Conservation (phyloP, 2,888 invertebrate genomes). For the Clunio marinus region DNA sequence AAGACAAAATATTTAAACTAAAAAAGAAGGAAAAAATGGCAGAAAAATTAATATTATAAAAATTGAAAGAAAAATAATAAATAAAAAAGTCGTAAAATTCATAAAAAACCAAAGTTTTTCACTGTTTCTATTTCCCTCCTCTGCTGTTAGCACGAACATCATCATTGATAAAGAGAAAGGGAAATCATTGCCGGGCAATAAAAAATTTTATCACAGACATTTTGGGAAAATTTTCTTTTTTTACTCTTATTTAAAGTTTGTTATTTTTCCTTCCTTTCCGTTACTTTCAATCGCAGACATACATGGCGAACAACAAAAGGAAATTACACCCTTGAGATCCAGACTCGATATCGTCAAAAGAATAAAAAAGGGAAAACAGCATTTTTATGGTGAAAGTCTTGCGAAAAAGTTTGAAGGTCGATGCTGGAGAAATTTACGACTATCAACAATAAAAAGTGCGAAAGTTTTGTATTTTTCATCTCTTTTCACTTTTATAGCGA, state of each 20-base stretch:
- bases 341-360: neutral
- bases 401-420: neutral
- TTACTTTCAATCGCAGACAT: neutral
- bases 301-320: neutral
- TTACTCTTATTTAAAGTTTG: neutral
- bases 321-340: conserved; percentile 27
- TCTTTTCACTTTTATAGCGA: neutral
- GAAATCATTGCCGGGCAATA: conserved; percentile 33
- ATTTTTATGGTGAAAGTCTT: neutral
- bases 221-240: conserved; percentile 14
- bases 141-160: neutral
- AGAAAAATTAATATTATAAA: conserved; percentile 35
- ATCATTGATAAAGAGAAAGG: neutral
- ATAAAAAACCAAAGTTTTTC: conserved; percentile 11
- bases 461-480: neutral
- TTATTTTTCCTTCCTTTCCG: neutral
- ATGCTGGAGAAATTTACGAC: neutral
- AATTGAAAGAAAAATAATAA: conserved; percentile 37
- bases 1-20: conserved; percentile 33
- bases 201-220: conserved; percentile 32
- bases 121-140: neutral
- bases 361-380: neutral
- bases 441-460: neutral
- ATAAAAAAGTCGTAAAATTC: conserved; percentile 37
- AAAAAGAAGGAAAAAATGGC: conserved; percentile 1